Evolutionary conservation across 2,888 invertebrate genomes (phyloP).

Genomic region (Epistrophe grossulariae): DNA sequence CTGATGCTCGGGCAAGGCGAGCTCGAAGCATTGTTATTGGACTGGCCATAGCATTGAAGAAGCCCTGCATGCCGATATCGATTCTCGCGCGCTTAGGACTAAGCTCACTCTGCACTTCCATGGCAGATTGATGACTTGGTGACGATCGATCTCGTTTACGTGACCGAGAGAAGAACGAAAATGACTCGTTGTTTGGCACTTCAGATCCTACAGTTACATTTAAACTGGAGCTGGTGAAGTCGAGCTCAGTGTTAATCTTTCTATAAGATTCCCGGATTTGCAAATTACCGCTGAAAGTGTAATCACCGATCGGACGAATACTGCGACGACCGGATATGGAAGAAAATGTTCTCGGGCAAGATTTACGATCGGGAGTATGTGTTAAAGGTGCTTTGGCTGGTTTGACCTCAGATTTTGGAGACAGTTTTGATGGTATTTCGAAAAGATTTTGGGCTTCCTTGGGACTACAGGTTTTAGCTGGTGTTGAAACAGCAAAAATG

Average conservation of each 20-base stretch:
- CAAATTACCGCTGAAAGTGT: constrained; percentile 79
- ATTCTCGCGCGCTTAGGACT: constrained; percentile 81
- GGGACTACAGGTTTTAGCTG: constrained; percentile 41
- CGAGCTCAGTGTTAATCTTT: constrained; percentile 81
- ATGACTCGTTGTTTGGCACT: constrained; percentile 81
- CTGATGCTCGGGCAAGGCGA: constrained; percentile 80
- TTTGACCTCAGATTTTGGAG: constrained; percentile 78
- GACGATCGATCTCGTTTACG: constrained; percentile 82
- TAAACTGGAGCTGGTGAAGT: constrained; percentile 81
- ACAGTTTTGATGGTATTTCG: constrained; percentile 17
- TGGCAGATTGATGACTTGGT: constrained; percentile 64
- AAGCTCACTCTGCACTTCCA: constrained; percentile 76
- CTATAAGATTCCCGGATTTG: constrained; percentile 80
- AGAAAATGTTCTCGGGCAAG: constrained; percentile 78
- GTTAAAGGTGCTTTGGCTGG: constrained; percentile 72
- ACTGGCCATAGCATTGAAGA: constrained; percentile 80
- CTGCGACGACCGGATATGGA: constrained; percentile 82
- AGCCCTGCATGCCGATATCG: constrained; percentile 77
- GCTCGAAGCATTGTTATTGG: constrained; percentile 81
- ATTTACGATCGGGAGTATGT: constrained; percentile 78
- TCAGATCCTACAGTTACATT: constrained; percentile 83
- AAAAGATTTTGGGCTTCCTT: background rate
- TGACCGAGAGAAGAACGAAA: constrained; percentile 81
- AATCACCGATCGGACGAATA: constrained; percentile 79
- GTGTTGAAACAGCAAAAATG: constrained; percentile 52